Percentiles rank a stretch among this genome's conserved stretches.
Evolutionary conservation across 1,140 invertebrate species (phyloP).

Genomic region (Dysdera silvatica): DNA sequence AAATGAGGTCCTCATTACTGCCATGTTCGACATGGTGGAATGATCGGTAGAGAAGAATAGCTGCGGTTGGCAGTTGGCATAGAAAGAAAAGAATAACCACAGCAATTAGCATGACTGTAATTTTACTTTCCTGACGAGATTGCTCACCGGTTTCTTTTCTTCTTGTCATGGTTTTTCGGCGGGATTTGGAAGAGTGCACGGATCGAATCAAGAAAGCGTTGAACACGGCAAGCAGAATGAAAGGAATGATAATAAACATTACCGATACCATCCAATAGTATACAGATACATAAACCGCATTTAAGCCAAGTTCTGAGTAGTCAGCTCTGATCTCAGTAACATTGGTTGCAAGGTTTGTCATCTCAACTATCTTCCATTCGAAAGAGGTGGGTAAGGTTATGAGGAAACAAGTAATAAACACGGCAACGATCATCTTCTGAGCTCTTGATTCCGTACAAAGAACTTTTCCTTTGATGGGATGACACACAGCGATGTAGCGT

Average conservation of each 20-base stretch:
- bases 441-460: slow-evolving; percentile 56
- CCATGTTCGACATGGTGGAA: slow-evolving; percentile 42
- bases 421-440: slow-evolving; percentile 52
- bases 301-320: slow-evolving; percentile 44
- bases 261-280: slow-evolving; percentile 61
- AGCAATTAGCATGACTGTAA: slow-evolving; percentile 65
- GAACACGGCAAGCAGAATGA: slow-evolving; percentile 59
- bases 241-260: slow-evolving; percentile 58
- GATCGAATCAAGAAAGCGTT: slow-evolving; percentile 61
- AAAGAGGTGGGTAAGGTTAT: slow-evolving; percentile 57
- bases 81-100: slow-evolving; percentile 65
- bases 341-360: slow-evolving; percentile 35
- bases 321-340: neutral
- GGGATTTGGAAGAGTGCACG: slow-evolving; percentile 52
- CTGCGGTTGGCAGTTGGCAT: slow-evolving; percentile 61
- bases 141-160: slow-evolving; percentile 36
- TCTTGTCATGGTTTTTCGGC: slow-evolving; percentile 51
- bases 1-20: slow-evolving; percentile 43
- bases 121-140: slow-evolving; percentile 57
- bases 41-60: slow-evolving; percentile 49
- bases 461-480: slow-evolving; percentile 63
- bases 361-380: slow-evolving; percentile 48
- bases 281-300: slow-evolving; percentile 52
- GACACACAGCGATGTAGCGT: slow-evolving; percentile 65
- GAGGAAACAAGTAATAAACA: slow-evolving; percentile 57